phyloP scores from a whole-genome alignment of 2,797 vertebrate genomes.

The Catamblyrhynchus diadema region DNA sequence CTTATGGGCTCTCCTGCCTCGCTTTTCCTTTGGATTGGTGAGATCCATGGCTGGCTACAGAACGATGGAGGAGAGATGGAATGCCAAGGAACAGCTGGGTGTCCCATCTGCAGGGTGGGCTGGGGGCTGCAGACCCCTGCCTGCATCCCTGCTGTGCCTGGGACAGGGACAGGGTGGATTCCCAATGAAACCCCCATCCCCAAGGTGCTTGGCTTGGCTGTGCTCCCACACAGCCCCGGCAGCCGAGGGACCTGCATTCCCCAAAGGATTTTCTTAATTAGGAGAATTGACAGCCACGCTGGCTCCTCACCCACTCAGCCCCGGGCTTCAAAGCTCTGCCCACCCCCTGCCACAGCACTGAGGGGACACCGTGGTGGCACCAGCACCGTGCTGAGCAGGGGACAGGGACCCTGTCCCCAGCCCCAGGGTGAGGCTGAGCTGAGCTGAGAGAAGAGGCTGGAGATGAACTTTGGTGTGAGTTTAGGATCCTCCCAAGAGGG shows the following conservation, averaged over 20 bases:
- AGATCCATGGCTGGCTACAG: rapidly evolving
- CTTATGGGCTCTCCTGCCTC: constrained; percentile 36
- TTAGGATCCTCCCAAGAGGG: background rate
- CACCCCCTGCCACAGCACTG: background rate
- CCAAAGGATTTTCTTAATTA: constrained; percentile 25
- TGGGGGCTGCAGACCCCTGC: background rate
- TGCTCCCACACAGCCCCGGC: background rate
- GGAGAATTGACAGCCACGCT: background rate
- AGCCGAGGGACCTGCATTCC: background rate
- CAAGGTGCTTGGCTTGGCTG: background rate
- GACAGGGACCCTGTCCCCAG: rapidly evolving
- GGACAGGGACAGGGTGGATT: background rate
- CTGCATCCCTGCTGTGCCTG: background rate
- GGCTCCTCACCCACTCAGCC: background rate
- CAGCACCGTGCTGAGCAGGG: rapidly evolving
- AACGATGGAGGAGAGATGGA: rapidly evolving
- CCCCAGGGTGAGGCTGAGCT: rapidly evolving
- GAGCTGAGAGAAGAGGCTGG: background rate
- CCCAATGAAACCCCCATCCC: rapidly evolving
- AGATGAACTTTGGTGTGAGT: background rate
- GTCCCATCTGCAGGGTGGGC: background rate
- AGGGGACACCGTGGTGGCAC: background rate
- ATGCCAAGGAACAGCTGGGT: rapidly evolving
- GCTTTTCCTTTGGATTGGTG: background rate
- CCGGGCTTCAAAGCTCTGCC: background rate